phyloP scores from a whole-genome alignment of 1,140 invertebrate genomes.

The Drosophila pseudoananassae region DNA sequence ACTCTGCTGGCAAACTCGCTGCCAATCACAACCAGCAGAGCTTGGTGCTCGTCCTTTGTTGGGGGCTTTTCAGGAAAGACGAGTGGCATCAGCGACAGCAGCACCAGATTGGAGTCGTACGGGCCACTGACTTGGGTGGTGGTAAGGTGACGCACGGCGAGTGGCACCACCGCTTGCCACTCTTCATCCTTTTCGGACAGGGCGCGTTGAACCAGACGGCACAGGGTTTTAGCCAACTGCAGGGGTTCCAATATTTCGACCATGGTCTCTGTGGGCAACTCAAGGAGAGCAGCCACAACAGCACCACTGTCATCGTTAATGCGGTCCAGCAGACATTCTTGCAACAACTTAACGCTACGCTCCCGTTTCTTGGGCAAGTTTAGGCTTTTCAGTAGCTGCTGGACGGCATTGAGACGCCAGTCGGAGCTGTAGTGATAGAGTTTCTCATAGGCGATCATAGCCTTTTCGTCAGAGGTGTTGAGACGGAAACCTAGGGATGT shows the following conservation, averaged over 20 bases:
- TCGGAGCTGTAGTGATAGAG: constrained; percentile 87
- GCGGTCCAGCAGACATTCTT: constrained; percentile 86
- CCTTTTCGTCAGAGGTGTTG: constrained; percentile 85
- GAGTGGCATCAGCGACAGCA: constrained; percentile 70
- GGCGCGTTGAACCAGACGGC: constrained; percentile 66
- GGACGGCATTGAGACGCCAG: constrained; percentile 87
- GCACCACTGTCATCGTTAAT: constrained; percentile 86
- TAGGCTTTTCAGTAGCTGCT: constrained; percentile 85
- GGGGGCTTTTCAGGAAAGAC: constrained; percentile 55
- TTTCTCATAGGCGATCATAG: constrained; percentile 87
- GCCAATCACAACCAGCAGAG: constrained; percentile 40
- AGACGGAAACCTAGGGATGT: constrained; percentile 84
- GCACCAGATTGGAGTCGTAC: constrained; percentile 69
- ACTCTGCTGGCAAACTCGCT: constrained; percentile 59
- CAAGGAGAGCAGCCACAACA: constrained; percentile 85
- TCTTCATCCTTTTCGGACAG: constrained; percentile 41
- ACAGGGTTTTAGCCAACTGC: constrained; percentile 64
- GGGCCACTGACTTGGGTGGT: constrained; percentile 31
- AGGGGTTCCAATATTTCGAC: constrained; percentile 80
- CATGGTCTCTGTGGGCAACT: constrained; percentile 81
- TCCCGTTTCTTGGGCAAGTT: constrained; percentile 72
- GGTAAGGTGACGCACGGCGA: constrained; percentile 82
- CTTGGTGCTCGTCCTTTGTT: constrained; percentile 21
- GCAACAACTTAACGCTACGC: constrained; percentile 85
- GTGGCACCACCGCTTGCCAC: constrained; percentile 83